Percentiles rank a stretch among this genome's conserved stretches.
These are phyloP conservation scores for Speoplatyrhinus poulsoni DNA, from an alignment of 2,113 vertebrate species.

Conservation along the genomic window DNA sequence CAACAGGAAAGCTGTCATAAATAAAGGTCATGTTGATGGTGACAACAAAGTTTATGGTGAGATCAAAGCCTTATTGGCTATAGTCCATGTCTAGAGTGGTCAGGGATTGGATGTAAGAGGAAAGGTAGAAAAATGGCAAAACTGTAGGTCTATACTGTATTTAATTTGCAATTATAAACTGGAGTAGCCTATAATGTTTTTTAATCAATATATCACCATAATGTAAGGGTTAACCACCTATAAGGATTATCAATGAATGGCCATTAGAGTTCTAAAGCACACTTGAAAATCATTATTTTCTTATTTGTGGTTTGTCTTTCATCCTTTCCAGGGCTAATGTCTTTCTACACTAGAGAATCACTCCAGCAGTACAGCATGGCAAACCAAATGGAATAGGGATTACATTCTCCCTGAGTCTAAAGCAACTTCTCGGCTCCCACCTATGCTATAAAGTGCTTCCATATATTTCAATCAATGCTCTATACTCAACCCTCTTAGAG, in stretches of 20 bases:
- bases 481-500: conserved; percentile 17
- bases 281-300: neutral
- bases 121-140: too few species aligned
- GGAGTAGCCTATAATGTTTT: too few species aligned
- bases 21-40: conserved; percentile 24
- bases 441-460: conserved; percentile 25
- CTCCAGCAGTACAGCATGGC: neutral
- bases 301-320: neutral
- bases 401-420: conserved; percentile 2
- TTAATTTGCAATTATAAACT: too few species aligned
- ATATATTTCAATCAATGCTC: neutral
- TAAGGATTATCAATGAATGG: too few species aligned
- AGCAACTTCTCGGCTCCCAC: conserved; percentile 6
- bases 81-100: neutral
- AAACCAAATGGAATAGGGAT: neutral
- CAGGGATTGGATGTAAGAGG: too few species aligned
- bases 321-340: neutral
- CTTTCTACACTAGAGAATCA: neutral
- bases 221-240: too few species aligned
- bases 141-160: too few species aligned
- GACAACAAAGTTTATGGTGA: conserved; percentile 23
- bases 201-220: too few species aligned
- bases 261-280: too few species aligned
- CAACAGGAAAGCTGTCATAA: conserved; percentile 18
- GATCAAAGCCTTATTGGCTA: conserved; percentile 9